Conservation (phyloP, 2,888 invertebrate genomes). For the Lysandra coridon region DNA sequence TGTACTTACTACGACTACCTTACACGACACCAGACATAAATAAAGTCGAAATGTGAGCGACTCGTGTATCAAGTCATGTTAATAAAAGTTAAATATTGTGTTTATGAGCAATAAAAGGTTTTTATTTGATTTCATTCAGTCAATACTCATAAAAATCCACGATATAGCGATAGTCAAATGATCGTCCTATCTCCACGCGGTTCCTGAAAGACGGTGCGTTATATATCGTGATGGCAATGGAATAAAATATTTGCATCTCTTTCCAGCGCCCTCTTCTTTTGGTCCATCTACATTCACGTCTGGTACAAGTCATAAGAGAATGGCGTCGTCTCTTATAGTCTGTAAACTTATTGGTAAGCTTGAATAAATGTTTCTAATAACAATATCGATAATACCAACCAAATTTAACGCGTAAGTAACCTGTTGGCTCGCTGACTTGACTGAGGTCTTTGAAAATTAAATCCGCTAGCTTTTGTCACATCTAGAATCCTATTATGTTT, state of each 20-base stretch:
- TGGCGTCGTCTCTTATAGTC: not conserved
- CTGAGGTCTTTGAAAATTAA: too few relatives aligned
- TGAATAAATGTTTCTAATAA: not conserved
- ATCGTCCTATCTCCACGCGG: conserved; percentile 31
- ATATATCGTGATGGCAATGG: conserved; percentile 46
- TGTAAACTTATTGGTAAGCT: not conserved
- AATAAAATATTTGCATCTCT: conserved; percentile 52
- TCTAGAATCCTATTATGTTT: too few relatives aligned
- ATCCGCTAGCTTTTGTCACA: too few relatives aligned
- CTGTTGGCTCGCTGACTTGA: too few relatives aligned
- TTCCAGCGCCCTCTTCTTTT: conserved; percentile 52
- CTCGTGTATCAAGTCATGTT: conserved; percentile 6
- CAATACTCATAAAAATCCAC: conserved; percentile 41
- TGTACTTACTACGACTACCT: not conserved
- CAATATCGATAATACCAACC: too few relatives aligned
- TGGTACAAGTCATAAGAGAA: conserved; percentile 41
- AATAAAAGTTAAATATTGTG: conserved; percentile 35
- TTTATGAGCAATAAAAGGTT: conserved; percentile 39
- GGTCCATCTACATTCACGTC: conserved; percentile 50
- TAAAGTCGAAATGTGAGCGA: conserved; percentile 5
- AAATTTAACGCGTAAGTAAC: too few relatives aligned
- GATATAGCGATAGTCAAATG: conserved; percentile 38
- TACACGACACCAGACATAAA: not conserved
- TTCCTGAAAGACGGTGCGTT: conserved; percentile 14
- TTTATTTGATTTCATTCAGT: conserved; percentile 36